Conservation (phyloP, 1,140 invertebrate genomes). For the Procambarus clarkii region DNA sequence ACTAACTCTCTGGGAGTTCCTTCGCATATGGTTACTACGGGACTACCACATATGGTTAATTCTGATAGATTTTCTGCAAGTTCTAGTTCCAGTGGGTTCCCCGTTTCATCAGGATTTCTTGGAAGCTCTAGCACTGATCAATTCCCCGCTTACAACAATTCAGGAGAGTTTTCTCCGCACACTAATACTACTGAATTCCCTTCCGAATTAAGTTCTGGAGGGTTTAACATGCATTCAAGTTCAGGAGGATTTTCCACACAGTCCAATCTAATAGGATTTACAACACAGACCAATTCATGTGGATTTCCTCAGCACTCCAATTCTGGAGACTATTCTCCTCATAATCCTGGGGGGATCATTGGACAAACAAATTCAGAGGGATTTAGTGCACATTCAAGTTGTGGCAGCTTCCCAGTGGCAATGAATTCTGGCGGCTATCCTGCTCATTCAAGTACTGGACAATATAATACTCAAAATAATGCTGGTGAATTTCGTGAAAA, state of each 20-base stretch:
- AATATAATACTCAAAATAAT: constrained; percentile 23
- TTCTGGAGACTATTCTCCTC: constrained; percentile 39
- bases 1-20: neutral
- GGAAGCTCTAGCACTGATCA: constrained; percentile 31
- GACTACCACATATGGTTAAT: constrained; percentile 14
- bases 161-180: constrained; percentile 31
- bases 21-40: constrained; percentile 15
- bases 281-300: constrained; percentile 39
- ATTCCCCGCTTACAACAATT: constrained; percentile 26
- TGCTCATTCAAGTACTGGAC: constrained; percentile 20
- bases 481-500: constrained; percentile 45
- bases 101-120: constrained; percentile 37
- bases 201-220: constrained; percentile 24
- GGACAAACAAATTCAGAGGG: constrained; percentile 26
- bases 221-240: constrained; percentile 36
- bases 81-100: constrained; percentile 30
- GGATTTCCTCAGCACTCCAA: constrained; percentile 30
- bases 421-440: constrained; percentile 31
- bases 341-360: constrained; percentile 39
- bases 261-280: constrained; percentile 39
- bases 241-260: constrained; percentile 38
- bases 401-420: constrained; percentile 22
- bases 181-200: constrained; percentile 11
- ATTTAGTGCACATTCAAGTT: constrained; percentile 41
- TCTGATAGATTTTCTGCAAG: constrained; percentile 47